phyloP scores from a whole-genome alignment of 2,113 vertebrate genomes.

The Chitala chitala region DNA sequence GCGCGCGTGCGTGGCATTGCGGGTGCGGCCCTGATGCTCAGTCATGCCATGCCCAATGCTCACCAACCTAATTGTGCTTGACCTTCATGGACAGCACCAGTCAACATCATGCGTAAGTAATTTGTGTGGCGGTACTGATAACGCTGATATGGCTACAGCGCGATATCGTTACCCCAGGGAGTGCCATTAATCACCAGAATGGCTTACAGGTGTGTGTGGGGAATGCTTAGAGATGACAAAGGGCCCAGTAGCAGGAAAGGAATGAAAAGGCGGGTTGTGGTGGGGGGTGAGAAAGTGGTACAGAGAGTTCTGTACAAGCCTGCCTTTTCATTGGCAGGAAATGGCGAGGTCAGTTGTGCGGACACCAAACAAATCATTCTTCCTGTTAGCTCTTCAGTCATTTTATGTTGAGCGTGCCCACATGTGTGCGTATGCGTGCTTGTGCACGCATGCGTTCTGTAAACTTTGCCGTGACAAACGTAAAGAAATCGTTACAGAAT shows the following conservation, averaged over 20 bases:
- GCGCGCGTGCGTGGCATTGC: background rate
- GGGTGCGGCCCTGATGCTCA: too few species aligned
- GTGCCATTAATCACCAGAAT: constrained; percentile 17
- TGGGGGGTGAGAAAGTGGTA: too few species aligned
- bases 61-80: background rate
- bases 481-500: too few species aligned
- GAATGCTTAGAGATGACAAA: constrained; percentile 3
- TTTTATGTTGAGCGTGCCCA: background rate
- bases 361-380: background rate
- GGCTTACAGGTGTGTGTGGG: constrained; percentile 19
- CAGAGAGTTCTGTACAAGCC: background rate
- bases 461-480: too few species aligned
- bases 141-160: background rate
- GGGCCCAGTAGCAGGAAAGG: background rate
- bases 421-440: background rate
- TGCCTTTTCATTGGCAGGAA: background rate
- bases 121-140: background rate
- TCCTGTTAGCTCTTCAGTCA: background rate
- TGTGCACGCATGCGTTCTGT: background rate
- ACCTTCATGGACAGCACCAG: background rate
- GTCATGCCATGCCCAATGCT: background rate
- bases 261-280: too few species aligned
- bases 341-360: background rate
- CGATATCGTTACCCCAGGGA: constrained; percentile 3
- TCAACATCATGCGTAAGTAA: background rate